These are phyloP conservation scores for Chironomus riparius DNA, from an alignment of 2,888 invertebrate species.

Conservation along the genomic window DNA sequence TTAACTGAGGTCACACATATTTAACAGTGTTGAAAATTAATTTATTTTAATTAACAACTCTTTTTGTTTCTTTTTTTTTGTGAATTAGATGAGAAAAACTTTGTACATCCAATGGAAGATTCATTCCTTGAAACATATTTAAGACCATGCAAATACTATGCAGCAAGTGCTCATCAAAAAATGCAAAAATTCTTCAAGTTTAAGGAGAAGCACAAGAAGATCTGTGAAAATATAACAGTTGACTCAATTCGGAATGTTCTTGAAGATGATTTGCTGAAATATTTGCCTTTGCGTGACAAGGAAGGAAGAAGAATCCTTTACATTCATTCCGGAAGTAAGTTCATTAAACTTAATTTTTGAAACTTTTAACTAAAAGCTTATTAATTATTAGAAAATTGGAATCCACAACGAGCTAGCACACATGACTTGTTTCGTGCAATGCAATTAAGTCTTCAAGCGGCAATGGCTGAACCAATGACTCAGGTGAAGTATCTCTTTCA, in stretches of 20 bases:
- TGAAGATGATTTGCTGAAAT: conserved; percentile 54
- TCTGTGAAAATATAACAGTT: conserved; percentile 55
- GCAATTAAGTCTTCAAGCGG: conserved; percentile 61
- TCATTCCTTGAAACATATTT: conserved; percentile 68
- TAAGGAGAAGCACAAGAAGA: conserved; percentile 51
- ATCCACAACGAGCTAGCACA: conserved; percentile 57
- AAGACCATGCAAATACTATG: conserved; percentile 78
- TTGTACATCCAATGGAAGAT: conserved; percentile 52
- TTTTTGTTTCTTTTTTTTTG: not conserved
- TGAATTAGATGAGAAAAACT: not conserved
- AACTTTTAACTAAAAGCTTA: conserved; percentile 11
- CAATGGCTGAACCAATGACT: conserved; percentile 67
- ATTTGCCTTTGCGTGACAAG: conserved; percentile 59
- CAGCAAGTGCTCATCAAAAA: conserved; percentile 62
- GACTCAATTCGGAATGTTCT: conserved; percentile 53
- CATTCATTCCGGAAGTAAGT: conserved; percentile 61
- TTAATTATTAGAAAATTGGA: conserved; percentile 56
- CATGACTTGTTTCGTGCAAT: conserved; percentile 60
- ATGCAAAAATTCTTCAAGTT: conserved; percentile 56
- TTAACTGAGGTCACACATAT: no score
- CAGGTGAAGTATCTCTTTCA: conserved; percentile 47
- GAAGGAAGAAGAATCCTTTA: conserved; percentile 60
- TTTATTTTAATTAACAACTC: no score
- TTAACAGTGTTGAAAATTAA: no score
- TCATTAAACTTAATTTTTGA: not conserved